A percentile compares a stretch with the other conserved stretches of the same genome.
Evolutionary conservation across 2,888 invertebrate species (phyloP).

Genomic region (Scaptomyza flava): DNA sequence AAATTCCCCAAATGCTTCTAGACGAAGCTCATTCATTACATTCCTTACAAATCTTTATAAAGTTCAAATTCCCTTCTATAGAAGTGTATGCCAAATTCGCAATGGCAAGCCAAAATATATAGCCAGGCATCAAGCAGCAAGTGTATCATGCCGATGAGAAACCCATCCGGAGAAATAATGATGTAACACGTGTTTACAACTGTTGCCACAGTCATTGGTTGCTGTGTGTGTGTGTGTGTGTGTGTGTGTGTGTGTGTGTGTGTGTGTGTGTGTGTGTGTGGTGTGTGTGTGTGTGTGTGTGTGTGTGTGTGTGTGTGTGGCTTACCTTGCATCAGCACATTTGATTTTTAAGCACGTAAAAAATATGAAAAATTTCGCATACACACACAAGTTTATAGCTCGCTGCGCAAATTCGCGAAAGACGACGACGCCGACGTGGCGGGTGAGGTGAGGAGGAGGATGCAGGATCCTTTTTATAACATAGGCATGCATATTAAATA

Average conservation of each 20-base stretch:
- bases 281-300: conserved; percentile 2
- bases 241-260: conserved; percentile 2
- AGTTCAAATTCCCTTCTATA: not conserved
- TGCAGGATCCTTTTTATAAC: conserved; percentile 19
- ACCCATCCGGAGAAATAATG: conserved; percentile 34
- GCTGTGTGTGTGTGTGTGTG: conserved; percentile 1
- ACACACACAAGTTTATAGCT: conserved; percentile 67
- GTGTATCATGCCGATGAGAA: conserved; percentile 3
- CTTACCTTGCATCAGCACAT: conserved; percentile 43
- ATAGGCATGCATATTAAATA: conserved; percentile 77
- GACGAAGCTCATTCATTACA: too few relatives aligned
- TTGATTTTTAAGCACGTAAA: conserved; percentile 70
- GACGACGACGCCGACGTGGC: not conserved
- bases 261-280: conserved; percentile 2
- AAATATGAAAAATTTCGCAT: conserved; percentile 73
- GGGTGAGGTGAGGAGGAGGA: too few relatives aligned
- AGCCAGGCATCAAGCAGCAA: conserved; percentile 13
- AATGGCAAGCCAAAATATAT: not conserved
- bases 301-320: conserved; percentile 2
- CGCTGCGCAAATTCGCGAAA: conserved; percentile 43
- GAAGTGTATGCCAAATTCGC: not conserved
- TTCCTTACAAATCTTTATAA: too few relatives aligned
- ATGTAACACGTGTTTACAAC: conserved; percentile 58
- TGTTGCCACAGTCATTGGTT: conserved; percentile 35
- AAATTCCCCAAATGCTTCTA: too few relatives aligned